Evolutionary conservation across 2,888 invertebrate genomes (phyloP).

Genomic region (Apamea monoglypha): DNA sequence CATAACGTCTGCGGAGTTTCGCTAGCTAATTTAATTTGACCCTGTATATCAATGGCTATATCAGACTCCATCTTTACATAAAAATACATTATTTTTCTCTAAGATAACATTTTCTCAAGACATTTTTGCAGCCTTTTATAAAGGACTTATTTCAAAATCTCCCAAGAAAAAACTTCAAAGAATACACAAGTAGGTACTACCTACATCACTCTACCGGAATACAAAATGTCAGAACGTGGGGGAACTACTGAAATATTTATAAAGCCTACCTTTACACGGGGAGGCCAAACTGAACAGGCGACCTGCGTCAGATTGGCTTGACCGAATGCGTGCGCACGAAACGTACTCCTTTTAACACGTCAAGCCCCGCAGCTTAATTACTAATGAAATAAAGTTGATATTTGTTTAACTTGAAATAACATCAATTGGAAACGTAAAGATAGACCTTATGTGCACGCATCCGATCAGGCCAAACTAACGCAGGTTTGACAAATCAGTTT

Average conservation of each 20-base stretch:
- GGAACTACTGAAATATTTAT: not conserved
- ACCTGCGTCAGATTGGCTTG: not conserved
- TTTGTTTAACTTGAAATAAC: too few species aligned
- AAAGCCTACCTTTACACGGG: not conserved
- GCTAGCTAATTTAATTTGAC: too few species aligned
- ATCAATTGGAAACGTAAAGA: too few species aligned
- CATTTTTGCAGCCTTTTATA: not conserved
- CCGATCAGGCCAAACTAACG: not conserved
- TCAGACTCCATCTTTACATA: not conserved
- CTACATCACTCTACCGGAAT: not conserved
- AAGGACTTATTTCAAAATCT: not conserved
- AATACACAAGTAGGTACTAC: not conserved
- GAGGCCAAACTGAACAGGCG: not conserved
- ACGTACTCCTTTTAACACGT: too few species aligned
- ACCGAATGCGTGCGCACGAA: not conserved
- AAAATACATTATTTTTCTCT: not conserved
- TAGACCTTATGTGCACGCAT: not conserved
- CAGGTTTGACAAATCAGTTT: not conserved
- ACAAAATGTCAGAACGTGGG: not conserved
- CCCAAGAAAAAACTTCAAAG: not conserved
- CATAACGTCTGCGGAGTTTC: too few species aligned
- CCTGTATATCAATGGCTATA: not conserved
- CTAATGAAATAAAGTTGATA: too few species aligned
- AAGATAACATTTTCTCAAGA: not conserved
- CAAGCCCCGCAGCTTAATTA: too few species aligned